Evolutionary conservation across 1,140 invertebrate genomes (phyloP).

Genomic region (Hylyphantes graminicola): DNA sequence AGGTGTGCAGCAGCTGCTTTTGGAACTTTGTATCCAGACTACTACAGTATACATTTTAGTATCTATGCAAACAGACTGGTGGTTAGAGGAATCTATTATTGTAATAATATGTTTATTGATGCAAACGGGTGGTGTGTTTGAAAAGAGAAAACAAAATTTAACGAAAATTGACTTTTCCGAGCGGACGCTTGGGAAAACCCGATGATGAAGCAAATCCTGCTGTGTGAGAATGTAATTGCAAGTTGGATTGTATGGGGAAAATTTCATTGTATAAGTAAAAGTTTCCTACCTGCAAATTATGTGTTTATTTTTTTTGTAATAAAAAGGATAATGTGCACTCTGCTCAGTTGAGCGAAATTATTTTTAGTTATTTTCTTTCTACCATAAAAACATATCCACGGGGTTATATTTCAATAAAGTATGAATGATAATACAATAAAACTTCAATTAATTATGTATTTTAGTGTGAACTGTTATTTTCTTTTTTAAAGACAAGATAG

Average conservation of each 20-base stretch:
- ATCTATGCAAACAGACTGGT: conserved; percentile 56
- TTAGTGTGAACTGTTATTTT: no score
- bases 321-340: conserved; percentile 38
- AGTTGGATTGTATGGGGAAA: conserved; percentile 49
- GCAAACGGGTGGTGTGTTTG: conserved; percentile 42
- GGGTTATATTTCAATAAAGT: no score
- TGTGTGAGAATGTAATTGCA: conserved; percentile 49
- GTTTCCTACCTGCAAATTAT: conserved; percentile 58
- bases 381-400: neutral
- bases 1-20: conserved; percentile 59
- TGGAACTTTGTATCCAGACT: conserved; percentile 55
- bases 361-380: conserved; percentile 3
- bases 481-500: no score
- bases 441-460: no score
- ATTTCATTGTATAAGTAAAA: conserved; percentile 59
- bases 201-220: conserved; percentile 37
- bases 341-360: conserved; percentile 10
- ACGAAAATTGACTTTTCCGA: conserved; percentile 46
- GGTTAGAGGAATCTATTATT: conserved; percentile 55
- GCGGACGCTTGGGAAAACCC: conserved; percentile 9
- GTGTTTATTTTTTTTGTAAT: conserved; percentile 51
- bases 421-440: no score
- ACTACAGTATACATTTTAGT: conserved; percentile 55
- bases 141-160: conserved; percentile 37
- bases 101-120: conserved; percentile 53